Conservation (phyloP, 1,140 invertebrate species). For the Caenorhabditis remanei region DNA sequence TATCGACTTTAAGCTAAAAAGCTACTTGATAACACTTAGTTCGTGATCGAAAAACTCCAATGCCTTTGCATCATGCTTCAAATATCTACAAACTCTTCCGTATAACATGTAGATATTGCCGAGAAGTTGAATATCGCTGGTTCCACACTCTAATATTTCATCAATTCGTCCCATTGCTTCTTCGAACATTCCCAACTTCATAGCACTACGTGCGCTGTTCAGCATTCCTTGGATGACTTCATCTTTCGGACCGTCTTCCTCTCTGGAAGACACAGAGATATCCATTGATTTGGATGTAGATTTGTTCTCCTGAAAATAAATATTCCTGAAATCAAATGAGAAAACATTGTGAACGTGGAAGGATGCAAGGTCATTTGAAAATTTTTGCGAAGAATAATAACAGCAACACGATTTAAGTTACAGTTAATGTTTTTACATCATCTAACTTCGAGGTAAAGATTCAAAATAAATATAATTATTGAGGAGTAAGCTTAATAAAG, state of each 20-base stretch:
- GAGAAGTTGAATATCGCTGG: constrained; percentile 3
- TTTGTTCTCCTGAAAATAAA: too few species aligned
- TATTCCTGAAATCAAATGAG: too few species aligned
- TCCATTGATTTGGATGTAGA: constrained; percentile 3
- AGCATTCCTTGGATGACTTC: neutral
- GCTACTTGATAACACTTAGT: neutral
- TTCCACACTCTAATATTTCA: neutral
- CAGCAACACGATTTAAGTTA: too few species aligned
- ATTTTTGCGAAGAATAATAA: too few species aligned
- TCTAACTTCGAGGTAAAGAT: too few species aligned
- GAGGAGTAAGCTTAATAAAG: neutral
- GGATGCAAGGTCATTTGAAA: too few species aligned
- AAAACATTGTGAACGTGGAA: too few species aligned
- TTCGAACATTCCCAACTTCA: constrained; percentile 25
- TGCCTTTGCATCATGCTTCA: constrained; percentile 9
- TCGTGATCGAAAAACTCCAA: constrained; percentile 20
- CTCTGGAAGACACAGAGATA: neutral
- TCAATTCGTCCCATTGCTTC: neutral
- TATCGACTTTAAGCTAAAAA: neutral
- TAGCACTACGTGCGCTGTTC: neutral
- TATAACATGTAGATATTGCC: constrained; percentile 48
- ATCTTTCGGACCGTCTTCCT: constrained; percentile 1
- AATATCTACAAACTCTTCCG: constrained; percentile 9
- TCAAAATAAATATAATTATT: neutral
- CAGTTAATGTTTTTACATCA: too few species aligned